phyloP scores from a whole-genome alignment of 2,888 invertebrate genomes.

The Aphidius colemani region DNA sequence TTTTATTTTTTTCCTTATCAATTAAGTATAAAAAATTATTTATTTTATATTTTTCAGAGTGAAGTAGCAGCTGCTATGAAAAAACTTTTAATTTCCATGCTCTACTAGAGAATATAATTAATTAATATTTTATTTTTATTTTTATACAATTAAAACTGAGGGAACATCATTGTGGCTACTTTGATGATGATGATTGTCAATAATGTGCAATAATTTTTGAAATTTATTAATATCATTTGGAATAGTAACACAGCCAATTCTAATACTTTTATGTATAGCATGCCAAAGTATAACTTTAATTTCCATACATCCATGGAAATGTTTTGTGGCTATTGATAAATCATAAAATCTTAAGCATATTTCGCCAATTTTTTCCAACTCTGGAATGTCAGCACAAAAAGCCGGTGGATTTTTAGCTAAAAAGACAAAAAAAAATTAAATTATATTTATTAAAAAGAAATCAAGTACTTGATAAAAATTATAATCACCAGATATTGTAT shows the following conservation, averaged over 20 bases:
- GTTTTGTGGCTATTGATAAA: slow-evolving; percentile 35
- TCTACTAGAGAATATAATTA: slow-evolving; percentile 43
- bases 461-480: neutral
- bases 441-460: neutral
- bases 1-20: too few relatives aligned
- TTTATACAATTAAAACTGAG: neutral
- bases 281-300: slow-evolving; percentile 33
- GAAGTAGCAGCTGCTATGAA: slow-evolving; percentile 52
- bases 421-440: slow-evolving; percentile 21
- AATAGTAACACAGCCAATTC: slow-evolving; percentile 45
- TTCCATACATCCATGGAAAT: slow-evolving; percentile 45
- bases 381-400: slow-evolving; percentile 45
- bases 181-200: neutral
- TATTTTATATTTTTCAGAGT: slow-evolving; percentile 49
- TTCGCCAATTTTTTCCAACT: slow-evolving; percentile 41
- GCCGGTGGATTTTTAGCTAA: slow-evolving; percentile 53
- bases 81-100: slow-evolving; percentile 54
- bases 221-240: neutral
- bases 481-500: slow-evolving; percentile 48
- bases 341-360: slow-evolving; percentile 47
- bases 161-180: neutral
- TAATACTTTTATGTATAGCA: slow-evolving; percentile 34
- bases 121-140: neutral
- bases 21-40: neutral
- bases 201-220: neutral